Evolutionary conservation across 2,113 vertebrate species (phyloP), one percentile per base, ranked within the genome.

Genomic region (Hydrolagus affinis): DNA sequence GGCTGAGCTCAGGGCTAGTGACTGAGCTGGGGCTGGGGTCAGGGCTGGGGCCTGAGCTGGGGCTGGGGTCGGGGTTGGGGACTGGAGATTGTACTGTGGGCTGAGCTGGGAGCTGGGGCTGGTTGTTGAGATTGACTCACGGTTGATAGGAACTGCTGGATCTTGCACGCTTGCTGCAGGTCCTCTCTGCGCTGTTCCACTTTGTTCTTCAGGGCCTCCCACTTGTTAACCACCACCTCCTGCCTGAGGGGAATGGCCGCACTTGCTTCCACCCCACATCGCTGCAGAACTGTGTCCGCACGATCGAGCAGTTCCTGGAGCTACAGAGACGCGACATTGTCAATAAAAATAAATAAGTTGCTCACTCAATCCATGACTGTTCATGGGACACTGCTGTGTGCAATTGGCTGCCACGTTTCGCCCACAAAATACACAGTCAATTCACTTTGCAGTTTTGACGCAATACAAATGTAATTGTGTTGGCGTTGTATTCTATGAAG

Each of bases 241-340:
- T 96, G 95, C 70, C 90, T 91, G 28, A 90, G 86, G 88, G 91
- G 92, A 15, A 97, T 88, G 0, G 87, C 86, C 7, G 66, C 86
- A 80, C 87, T 91, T 87, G 94, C 90, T 44, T 89, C 88, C 15
- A 89, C 85, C 0, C 91, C 88, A 85, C 92, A 93, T 3, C 86
- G 86, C n/a, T 87, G 80, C 89, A 95, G 88, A 75, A 94, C 64
- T 0, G 15, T 8, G 15, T 91, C 91, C 0, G 90, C 89, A 0
- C 87, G 86, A 64, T 93, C 94, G 87, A 96, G 86, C 88, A 96
- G 91, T 80, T 95, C 94, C 91, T 96, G 95, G 14, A 97, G 88
- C 96, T 98, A 85, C 56, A 68, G n/a, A 17, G 60, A 73, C 15
- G 59, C 8, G 1, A 17, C 6, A 44, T 44, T 44, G 44, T 44